These are phyloP conservation scores for Lepidothrix coronata DNA, from an alignment of 2,113 vertebrate species.

Conservation along the genomic window DNA sequence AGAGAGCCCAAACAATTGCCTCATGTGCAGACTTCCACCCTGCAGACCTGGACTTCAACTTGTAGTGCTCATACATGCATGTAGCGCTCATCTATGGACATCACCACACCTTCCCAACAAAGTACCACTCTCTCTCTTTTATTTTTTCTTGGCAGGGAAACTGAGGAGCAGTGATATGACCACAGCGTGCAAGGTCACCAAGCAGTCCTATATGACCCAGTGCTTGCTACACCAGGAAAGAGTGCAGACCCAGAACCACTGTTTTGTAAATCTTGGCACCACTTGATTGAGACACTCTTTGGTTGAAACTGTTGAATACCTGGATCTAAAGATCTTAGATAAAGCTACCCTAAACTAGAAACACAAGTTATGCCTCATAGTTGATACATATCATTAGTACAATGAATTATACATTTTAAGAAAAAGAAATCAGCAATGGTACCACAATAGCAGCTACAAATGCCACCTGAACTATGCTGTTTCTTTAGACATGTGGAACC, in stretches of 20 bases:
- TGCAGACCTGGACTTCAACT: not conserved
- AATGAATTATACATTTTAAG: not conserved
- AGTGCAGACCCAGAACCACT: not conserved
- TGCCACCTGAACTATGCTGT: not conserved
- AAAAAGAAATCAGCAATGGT: not conserved
- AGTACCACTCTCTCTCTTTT: not conserved
- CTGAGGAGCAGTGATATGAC: not conserved
- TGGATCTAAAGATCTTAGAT: not conserved
- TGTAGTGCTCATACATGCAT: not conserved
- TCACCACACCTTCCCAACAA: not conserved
- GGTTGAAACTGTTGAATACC: not conserved
- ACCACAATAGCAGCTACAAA: not conserved
- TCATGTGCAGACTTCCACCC: not conserved
- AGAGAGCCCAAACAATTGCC: not conserved
- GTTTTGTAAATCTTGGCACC: not conserved
- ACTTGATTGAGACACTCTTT: not conserved
- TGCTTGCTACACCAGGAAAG: not conserved
- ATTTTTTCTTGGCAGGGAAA: not conserved
- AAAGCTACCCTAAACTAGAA: not conserved
- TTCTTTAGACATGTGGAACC: not conserved
- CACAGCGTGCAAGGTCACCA: not conserved
- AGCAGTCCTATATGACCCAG: not conserved
- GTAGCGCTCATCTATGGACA: fast-evolving
- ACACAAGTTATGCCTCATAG: not conserved
- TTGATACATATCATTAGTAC: not conserved